phyloP scores from a whole-genome alignment of 2,113 vertebrate genomes.

The Chroicocephalus ridibundus region DNA sequence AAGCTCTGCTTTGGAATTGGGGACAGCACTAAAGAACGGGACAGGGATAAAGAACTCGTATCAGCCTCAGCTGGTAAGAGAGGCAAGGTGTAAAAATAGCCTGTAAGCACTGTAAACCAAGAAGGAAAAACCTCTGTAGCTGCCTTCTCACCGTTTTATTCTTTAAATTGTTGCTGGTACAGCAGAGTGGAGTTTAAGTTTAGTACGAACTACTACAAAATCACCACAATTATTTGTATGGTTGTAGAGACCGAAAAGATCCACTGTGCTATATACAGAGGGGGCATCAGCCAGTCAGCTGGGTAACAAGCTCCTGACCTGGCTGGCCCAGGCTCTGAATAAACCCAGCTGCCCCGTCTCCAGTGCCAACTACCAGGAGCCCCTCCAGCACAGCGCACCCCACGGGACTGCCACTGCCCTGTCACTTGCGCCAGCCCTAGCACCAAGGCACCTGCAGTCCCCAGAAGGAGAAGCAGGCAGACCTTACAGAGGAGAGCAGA shows the following conservation, averaged over 20 bases:
- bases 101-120: neutral
- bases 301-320: neutral
- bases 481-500: neutral
- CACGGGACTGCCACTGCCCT: too few relatives aligned
- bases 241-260: neutral
- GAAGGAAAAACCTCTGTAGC: neutral
- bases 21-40: neutral
- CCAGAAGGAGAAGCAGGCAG: neutral
- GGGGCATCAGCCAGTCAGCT: neutral
- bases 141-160: neutral
- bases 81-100: neutral
- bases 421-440: neutral
- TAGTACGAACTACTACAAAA: neutral
- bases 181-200: neutral
- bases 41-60: neutral
- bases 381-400: neutral
- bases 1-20: neutral
- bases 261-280: too few relatives aligned
- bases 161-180: neutral
- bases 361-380: neutral
- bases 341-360: neutral
- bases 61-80: neutral
- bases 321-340: neutral
- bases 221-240: neutral
- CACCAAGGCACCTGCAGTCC: rapidly evolving